These are phyloP conservation scores for Polydrusus cervinus DNA, from an alignment of 2,888 invertebrate species.

Conservation along the genomic window DNA sequence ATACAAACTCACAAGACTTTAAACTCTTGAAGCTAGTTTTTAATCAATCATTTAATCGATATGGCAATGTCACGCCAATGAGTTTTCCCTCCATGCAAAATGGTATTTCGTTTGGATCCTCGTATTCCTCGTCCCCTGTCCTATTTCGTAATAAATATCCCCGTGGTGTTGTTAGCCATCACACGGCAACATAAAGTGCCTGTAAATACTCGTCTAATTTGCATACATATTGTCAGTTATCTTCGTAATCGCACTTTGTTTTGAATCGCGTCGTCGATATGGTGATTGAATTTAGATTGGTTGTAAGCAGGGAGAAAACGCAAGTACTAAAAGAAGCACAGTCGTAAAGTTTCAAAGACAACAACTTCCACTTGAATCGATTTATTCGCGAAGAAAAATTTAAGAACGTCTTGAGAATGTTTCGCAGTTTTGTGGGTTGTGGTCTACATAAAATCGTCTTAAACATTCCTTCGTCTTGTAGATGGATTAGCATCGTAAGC, in stretches of 20 bases:
- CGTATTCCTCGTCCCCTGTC: slow-evolving; percentile 27
- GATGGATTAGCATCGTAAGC: neutral
- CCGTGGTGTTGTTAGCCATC: slow-evolving; percentile 57
- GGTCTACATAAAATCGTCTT: slow-evolving; percentile 17
- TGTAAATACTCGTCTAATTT: slow-evolving; percentile 64
- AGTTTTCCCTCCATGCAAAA: slow-evolving; percentile 30
- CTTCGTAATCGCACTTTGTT: slow-evolving; percentile 62
- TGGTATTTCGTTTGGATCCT: slow-evolving; percentile 39
- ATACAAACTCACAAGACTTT: no score
- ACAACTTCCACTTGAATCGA: slow-evolving; percentile 43
- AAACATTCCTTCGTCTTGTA: neutral
- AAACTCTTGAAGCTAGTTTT: no score
- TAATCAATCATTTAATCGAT: no score
- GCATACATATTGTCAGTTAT: slow-evolving; percentile 66
- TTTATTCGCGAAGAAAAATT: slow-evolving; percentile 44
- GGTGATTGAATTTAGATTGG: slow-evolving; percentile 64
- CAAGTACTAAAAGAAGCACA: slow-evolving; percentile 46
- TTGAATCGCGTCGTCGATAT: slow-evolving; percentile 59
- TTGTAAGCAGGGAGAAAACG: slow-evolving; percentile 53
- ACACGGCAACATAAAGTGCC: slow-evolving; percentile 61
- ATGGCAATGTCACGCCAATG: slow-evolving; percentile 30
- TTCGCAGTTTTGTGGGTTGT: slow-evolving; percentile 13
- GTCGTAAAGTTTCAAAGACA: slow-evolving; percentile 45
- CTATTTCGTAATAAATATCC: slow-evolving; percentile 53
- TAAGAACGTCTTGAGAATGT: slow-evolving; percentile 35